Conservation (phyloP, 2,888 invertebrate genomes). For the Mimas tiliae region DNA sequence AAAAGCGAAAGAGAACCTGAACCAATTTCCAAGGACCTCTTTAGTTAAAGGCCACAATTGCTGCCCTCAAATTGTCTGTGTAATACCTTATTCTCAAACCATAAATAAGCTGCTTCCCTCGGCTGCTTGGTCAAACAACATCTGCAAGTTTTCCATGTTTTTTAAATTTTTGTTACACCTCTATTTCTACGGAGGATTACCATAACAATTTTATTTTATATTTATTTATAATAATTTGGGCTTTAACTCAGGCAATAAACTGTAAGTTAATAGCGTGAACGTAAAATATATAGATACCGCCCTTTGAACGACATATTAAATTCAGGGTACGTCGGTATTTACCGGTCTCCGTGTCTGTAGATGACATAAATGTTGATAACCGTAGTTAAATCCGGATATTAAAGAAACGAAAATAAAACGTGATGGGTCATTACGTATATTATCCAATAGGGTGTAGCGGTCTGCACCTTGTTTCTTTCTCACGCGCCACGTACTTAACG, state of each 20-base stretch:
- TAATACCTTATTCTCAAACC: constrained; percentile 38
- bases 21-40: constrained; percentile 69
- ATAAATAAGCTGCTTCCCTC: constrained; percentile 25
- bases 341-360: constrained; percentile 56
- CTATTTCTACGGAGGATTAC: neutral
- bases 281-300: constrained; percentile 53
- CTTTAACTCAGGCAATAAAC: constrained; percentile 7
- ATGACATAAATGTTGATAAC: constrained; percentile 67
- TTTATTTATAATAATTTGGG: constrained; percentile 17
- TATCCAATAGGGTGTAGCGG: constrained; percentile 55
- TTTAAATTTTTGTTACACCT: neutral
- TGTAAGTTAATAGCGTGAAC: constrained; percentile 47
- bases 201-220: neutral
- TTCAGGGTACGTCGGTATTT: constrained; percentile 45
- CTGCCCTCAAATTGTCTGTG: constrained; percentile 60
- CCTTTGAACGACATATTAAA: constrained; percentile 58
- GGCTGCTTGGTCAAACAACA: constrained; percentile 23
- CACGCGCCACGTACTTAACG: constrained; percentile 61
- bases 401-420: constrained; percentile 65
- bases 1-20: constrained; percentile 64
- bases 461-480: constrained; percentile 70
- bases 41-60: constrained; percentile 67
- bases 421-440: constrained; percentile 65
- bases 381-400: constrained; percentile 62
- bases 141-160: neutral